Evolutionary conservation across 2,888 invertebrate genomes (phyloP).

Genomic region (Autographa pulchrina): DNA sequence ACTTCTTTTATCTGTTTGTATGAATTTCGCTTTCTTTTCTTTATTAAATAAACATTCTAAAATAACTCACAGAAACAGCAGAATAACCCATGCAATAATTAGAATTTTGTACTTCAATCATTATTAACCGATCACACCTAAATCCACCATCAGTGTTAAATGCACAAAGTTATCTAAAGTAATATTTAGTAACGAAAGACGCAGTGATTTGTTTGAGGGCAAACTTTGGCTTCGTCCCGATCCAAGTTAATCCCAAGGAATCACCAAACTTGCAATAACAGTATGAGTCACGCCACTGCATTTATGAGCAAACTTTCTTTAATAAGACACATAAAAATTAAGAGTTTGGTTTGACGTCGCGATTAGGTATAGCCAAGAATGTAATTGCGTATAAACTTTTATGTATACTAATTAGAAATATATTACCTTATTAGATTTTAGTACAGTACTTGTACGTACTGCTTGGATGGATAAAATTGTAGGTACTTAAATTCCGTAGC

Average conservation of each 20-base stretch:
- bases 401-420: not conserved
- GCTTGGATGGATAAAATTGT: too few relatives aligned
- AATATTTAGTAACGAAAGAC: slow-evolving; percentile 45
- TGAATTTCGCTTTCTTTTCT: too few relatives aligned
- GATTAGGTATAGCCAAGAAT: not conserved
- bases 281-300: slow-evolving; percentile 56
- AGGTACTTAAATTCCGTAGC: too few relatives aligned
- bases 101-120: not conserved
- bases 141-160: slow-evolving; percentile 4
- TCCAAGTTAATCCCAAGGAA: slow-evolving; percentile 56
- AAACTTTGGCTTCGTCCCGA: slow-evolving; percentile 44
- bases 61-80: too few relatives aligned
- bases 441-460: too few relatives aligned
- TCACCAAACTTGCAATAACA: slow-evolving; percentile 59
- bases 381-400: not conserved
- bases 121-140: not conserved
- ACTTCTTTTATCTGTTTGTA: too few relatives aligned
- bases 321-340: slow-evolving; percentile 62
- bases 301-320: slow-evolving; percentile 69
- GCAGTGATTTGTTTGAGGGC: slow-evolving; percentile 49
- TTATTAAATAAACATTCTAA: too few relatives aligned
- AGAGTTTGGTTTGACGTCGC: slow-evolving; percentile 32
- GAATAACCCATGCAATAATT: too few relatives aligned
- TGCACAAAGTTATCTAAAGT: slow-evolving; percentile 23
- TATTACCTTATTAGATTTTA: too few relatives aligned